Percentiles rank a stretch among this genome's conserved stretches.
These are phyloP conservation scores for Chironomus riparius DNA, from an alignment of 2,888 invertebrate species.

Conservation along the genomic window DNA sequence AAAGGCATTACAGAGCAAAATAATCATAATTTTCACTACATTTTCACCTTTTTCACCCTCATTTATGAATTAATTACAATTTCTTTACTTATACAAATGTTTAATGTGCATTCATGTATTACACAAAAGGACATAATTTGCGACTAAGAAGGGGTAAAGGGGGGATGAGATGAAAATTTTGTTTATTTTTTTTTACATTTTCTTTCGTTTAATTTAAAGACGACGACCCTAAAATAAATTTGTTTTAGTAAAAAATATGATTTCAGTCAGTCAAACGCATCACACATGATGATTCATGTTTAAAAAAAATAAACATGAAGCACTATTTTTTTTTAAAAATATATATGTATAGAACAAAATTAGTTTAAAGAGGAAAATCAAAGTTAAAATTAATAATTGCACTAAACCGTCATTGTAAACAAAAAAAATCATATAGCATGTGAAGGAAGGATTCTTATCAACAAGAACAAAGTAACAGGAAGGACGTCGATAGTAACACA, in stretches of 20 bases:
- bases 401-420: neutral
- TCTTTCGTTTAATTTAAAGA: neutral
- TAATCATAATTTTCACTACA: no score
- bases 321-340: neutral
- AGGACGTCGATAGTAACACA: neutral
- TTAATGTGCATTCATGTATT: neutral
- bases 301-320: neutral
- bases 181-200: neutral
- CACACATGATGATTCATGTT: constrained; percentile 7
- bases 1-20: no score
- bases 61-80: no score
- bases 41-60: no score
- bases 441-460: neutral
- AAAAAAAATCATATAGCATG: neutral
- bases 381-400: neutral
- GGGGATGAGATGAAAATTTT: neutral
- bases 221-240: constrained; percentile 18
- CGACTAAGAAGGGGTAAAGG: neutral
- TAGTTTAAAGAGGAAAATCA: neutral
- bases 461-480: neutral
- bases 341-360: neutral
- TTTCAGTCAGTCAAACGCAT: constrained; percentile 26
- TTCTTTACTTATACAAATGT: no score
- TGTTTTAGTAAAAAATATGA: constrained; percentile 23
- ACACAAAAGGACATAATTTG: constrained; percentile 2